phyloP scores from a whole-genome alignment of 2,888 invertebrate species.

The Drosophila rubida region DNA sequence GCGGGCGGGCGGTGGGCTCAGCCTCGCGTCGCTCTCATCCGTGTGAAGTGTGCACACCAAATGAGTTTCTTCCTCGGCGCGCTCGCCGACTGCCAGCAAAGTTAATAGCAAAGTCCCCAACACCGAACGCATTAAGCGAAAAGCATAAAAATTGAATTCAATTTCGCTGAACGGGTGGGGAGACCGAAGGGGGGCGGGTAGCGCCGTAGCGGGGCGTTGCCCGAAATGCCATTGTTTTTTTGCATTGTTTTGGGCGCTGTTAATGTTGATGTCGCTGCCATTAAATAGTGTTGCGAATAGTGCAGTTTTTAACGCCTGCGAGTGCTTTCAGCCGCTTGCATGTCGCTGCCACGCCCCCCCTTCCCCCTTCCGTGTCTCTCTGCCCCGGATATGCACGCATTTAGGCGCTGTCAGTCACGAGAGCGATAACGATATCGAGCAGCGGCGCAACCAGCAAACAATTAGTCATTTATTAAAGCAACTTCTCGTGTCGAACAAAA shows the following conservation, averaged over 20 bases:
- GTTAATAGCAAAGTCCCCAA: slow-evolving; percentile 59
- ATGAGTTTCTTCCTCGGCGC: slow-evolving; percentile 58
- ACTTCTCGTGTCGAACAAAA: neutral
- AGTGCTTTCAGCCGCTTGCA: slow-evolving; percentile 38
- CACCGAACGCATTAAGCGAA: slow-evolving; percentile 59
- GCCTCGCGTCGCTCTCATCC: slow-evolving; percentile 1
- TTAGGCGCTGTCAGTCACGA: slow-evolving; percentile 39
- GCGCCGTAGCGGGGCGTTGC: neutral
- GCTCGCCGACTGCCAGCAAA: slow-evolving; percentile 27
- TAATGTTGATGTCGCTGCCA: slow-evolving; percentile 38
- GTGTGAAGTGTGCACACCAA: slow-evolving; percentile 62
- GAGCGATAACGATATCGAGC: neutral
- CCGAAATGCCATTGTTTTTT: slow-evolving; percentile 33
- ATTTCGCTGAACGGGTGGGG: slow-evolving; percentile 42
- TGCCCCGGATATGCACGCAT: slow-evolving; percentile 58
- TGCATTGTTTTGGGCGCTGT: neutral
- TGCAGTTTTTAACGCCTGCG: slow-evolving; percentile 65
- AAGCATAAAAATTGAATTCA: slow-evolving; percentile 64
- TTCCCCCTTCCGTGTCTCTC: neutral
- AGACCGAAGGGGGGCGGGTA: slow-evolving; percentile 1
- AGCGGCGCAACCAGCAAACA: neutral
- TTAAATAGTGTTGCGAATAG: slow-evolving; percentile 70
- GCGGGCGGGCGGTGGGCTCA: neutral
- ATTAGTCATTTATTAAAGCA: neutral
- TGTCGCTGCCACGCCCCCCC: slow-evolving; percentile 25